These are phyloP conservation scores for Diorhabda elongata DNA, from an alignment of 1,140 invertebrate genomes.

Conservation along the genomic window DNA sequence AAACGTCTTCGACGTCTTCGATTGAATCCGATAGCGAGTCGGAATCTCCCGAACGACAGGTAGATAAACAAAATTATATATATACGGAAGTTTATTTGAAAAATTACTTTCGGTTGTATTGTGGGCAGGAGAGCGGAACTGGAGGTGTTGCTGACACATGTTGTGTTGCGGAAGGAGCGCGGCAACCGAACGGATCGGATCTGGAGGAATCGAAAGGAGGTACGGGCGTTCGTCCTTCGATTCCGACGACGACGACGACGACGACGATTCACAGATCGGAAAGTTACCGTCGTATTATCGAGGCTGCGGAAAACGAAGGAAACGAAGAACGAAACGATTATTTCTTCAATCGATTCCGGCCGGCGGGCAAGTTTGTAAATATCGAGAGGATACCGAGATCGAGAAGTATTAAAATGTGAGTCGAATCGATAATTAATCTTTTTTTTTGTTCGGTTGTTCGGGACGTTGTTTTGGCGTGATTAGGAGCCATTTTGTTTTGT, in stretches of 20 bases:
- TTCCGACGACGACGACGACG: constrained; percentile 48
- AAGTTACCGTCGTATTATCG: constrained; percentile 52
- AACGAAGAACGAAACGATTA: constrained; percentile 46
- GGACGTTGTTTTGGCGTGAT: not conserved
- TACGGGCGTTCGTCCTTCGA: constrained; percentile 19
- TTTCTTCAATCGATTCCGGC: constrained; percentile 55
- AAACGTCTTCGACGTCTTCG: constrained; percentile 46
- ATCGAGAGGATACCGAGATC: constrained; percentile 42
- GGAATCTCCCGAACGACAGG: constrained; percentile 54
- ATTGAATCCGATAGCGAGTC: constrained; percentile 47
- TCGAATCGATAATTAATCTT: not conserved
- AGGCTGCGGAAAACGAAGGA: constrained; percentile 46
- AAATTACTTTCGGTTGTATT: constrained; percentile 40
- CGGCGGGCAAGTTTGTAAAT: constrained; percentile 46
- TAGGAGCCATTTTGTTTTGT: not conserved
- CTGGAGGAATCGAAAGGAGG: not conserved
- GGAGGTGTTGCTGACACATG: constrained; percentile 60
- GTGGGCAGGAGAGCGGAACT: constrained; percentile 60
- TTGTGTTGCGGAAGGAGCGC: constrained; percentile 49
- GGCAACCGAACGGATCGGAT: too few species aligned
- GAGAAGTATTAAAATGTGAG: constrained; percentile 44
- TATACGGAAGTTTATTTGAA: not conserved
- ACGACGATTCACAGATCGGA: constrained; percentile 52
- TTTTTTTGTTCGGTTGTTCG: not conserved
- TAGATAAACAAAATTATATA: constrained; percentile 42